Evolutionary conservation across 2,888 invertebrate genomes (phyloP).

Genomic region (Troglohyphantes excavatus): DNA sequence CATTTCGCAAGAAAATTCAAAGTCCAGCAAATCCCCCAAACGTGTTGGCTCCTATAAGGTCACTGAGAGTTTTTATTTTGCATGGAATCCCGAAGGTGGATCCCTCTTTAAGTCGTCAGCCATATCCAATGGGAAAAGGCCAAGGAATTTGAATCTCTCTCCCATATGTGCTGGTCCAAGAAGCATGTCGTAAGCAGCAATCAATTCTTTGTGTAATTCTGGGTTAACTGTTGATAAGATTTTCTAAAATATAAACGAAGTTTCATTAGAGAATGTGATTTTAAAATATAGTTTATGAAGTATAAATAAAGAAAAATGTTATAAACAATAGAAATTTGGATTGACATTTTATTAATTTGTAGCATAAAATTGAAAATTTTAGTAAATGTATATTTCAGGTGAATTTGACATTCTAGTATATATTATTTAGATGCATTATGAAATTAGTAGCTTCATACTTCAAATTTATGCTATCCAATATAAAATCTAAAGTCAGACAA

Average conservation of each 20-base stretch:
- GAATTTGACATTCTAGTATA: too few species aligned
- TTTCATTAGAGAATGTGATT: too few species aligned
- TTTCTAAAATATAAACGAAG: constrained; percentile 81
- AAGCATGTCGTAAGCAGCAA: constrained; percentile 91
- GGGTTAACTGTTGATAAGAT: constrained; percentile 82
- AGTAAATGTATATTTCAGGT: too few species aligned
- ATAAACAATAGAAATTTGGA: too few species aligned
- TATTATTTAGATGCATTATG: too few species aligned
- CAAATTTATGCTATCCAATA: too few species aligned
- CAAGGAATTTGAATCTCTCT: constrained; percentile 93
- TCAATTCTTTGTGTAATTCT: constrained; percentile 86
- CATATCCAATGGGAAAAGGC: constrained; percentile 86
- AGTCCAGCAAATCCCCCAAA: not conserved
- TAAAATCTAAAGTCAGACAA: too few species aligned
- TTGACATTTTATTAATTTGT: too few species aligned
- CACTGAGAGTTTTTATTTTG: constrained; percentile 22
- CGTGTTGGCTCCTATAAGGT: not conserved
- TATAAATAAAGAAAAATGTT: too few species aligned
- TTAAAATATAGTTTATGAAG: too few species aligned
- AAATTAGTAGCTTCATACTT: too few species aligned
- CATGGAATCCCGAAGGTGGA: constrained; percentile 73
- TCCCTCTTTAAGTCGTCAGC: constrained; percentile 60
- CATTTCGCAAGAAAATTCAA: constrained; percentile 7
- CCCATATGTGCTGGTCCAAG: constrained; percentile 92
- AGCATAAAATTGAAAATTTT: too few species aligned